These are phyloP conservation scores for Drosophila mojavensis DNA, from an alignment of 1,140 invertebrate species.

Conservation along the genomic window DNA sequence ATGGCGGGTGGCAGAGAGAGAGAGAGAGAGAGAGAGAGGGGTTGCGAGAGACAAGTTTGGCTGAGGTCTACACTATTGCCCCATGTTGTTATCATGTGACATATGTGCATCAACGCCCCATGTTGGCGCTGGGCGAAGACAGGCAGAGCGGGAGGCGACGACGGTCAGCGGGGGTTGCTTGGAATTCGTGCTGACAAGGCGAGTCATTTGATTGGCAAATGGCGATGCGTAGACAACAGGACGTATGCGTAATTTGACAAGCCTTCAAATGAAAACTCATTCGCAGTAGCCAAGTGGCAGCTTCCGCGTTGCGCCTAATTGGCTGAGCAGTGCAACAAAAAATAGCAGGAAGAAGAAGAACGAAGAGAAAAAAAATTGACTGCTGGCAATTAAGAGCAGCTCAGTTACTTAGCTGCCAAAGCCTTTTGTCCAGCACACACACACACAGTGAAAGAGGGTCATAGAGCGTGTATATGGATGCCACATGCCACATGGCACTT, in stretches of 20 bases:
- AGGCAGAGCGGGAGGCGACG: conserved; percentile 31
- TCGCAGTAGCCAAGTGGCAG: conserved; percentile 53
- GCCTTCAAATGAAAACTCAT: conserved; percentile 61
- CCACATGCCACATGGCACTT: not conserved
- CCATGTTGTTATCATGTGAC: conserved; percentile 81
- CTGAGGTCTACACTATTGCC: conserved; percentile 29
- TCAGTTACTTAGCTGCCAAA: conserved; percentile 23
- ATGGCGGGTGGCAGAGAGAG: not conserved
- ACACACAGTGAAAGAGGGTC: too few species aligned
- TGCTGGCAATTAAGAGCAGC: conserved; percentile 68
- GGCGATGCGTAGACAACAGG: conserved; percentile 61
- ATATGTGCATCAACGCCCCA: conserved; percentile 82
- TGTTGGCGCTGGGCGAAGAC: conserved; percentile 68
- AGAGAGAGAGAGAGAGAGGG: not conserved
- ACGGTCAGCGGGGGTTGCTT: not conserved
- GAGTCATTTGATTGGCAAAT: conserved; percentile 72
- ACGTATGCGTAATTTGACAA: conserved; percentile 78
- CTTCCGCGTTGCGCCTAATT: conserved; percentile 79
- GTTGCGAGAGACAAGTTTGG: not conserved
- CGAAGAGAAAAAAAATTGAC: not conserved
- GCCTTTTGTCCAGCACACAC: conserved; percentile 29
- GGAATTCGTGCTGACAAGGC: conserved; percentile 73
- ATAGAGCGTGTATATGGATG: too few species aligned
- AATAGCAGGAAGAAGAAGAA: conserved; percentile 10
- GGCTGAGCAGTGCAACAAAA: conserved; percentile 55